Evolutionary conservation across 2,888 invertebrate genomes (phyloP).

Genomic region (Tuta absoluta): DNA sequence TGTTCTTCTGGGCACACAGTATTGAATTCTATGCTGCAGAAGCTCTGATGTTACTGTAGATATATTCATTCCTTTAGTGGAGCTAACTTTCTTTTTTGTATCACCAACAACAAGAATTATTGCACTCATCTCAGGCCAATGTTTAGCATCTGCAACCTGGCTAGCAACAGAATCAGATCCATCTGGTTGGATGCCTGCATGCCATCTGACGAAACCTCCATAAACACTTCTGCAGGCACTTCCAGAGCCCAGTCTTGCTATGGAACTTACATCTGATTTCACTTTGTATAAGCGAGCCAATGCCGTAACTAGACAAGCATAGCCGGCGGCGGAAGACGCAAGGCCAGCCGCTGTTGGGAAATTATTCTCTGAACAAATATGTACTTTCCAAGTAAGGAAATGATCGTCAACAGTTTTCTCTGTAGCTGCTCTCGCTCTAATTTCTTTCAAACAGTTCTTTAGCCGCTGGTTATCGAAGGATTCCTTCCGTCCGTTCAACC

Average conservation of each 20-base stretch:
- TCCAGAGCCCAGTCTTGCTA: slow-evolving; percentile 95
- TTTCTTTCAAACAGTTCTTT: slow-evolving; percentile 85
- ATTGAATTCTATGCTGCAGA: slow-evolving; percentile 86
- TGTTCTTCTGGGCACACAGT: slow-evolving; percentile 88
- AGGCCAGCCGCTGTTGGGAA: slow-evolving; percentile 99
- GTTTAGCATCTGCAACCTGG: slow-evolving; percentile 85
- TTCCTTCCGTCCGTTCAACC: slow-evolving; percentile 94
- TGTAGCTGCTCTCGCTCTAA: slow-evolving; percentile 63
- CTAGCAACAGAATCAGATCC: slow-evolving; percentile 90
- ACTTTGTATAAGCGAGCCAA: slow-evolving; percentile 89
- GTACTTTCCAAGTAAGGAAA: slow-evolving; percentile 86
- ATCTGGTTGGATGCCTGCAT: slow-evolving; percentile 83
- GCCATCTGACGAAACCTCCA: slow-evolving; percentile 98
- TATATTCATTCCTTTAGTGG: slow-evolving; percentile 94
- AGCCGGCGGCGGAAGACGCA: slow-evolving; percentile 99
- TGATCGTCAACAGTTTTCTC: slow-evolving; percentile 64
- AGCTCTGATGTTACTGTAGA: slow-evolving; percentile 91
- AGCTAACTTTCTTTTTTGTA: slow-evolving; percentile 89
- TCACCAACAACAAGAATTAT: slow-evolving; percentile 95
- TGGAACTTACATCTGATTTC: slow-evolving; percentile 85
- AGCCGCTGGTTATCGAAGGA: slow-evolving; percentile 86
- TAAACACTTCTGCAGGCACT: slow-evolving; percentile 97
- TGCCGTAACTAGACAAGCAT: slow-evolving; percentile 94
- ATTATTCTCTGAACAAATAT: slow-evolving; percentile 95
- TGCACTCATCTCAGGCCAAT: slow-evolving; percentile 96